Evolutionary conservation across 2,888 invertebrate genomes (phyloP).

Genomic region (Bombylius discolor): DNA sequence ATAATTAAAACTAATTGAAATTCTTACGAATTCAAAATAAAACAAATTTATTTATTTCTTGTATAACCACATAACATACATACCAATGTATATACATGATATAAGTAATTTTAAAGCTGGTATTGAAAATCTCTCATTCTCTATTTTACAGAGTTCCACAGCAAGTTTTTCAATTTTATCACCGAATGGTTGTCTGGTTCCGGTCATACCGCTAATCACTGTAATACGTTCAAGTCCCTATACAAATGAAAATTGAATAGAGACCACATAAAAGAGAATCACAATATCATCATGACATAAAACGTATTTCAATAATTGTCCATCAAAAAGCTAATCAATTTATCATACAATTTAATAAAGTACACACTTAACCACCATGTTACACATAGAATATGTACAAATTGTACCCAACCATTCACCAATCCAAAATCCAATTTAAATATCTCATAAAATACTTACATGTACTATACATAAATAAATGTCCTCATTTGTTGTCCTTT

Average conservation of each 20-base stretch:
- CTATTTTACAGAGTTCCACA: constrained; percentile 52
- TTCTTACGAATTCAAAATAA: background rate
- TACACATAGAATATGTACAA: too few relatives aligned
- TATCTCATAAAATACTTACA: constrained; percentile 28
- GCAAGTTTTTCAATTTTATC: constrained; percentile 55
- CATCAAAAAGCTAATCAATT: constrained; percentile 27
- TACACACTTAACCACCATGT: too few relatives aligned
- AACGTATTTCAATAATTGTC: constrained; percentile 25
- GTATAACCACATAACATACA: too few relatives aligned
- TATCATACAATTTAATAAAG: background rate
- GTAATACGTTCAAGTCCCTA: constrained; percentile 59
- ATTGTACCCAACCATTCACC: too few relatives aligned
- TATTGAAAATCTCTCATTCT: constrained; percentile 54
- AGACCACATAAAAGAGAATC: constrained; percentile 3
- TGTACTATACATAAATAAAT: constrained; percentile 39
- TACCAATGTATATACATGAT: constrained; percentile 64
- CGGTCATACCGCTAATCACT: constrained; percentile 15
- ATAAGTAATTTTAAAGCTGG: constrained; percentile 61
- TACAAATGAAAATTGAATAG: constrained; percentile 15
- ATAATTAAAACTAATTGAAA: too few relatives aligned
- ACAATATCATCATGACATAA: background rate
- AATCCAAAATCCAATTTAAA: too few relatives aligned
- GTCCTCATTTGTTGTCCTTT: constrained; percentile 34
- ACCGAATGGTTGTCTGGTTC: constrained; percentile 42
- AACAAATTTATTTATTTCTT: too few relatives aligned